These are phyloP conservation scores for Phaenicophaeus curvirostris DNA, from an alignment of 2,797 vertebrate genomes.

Conservation along the genomic window DNA sequence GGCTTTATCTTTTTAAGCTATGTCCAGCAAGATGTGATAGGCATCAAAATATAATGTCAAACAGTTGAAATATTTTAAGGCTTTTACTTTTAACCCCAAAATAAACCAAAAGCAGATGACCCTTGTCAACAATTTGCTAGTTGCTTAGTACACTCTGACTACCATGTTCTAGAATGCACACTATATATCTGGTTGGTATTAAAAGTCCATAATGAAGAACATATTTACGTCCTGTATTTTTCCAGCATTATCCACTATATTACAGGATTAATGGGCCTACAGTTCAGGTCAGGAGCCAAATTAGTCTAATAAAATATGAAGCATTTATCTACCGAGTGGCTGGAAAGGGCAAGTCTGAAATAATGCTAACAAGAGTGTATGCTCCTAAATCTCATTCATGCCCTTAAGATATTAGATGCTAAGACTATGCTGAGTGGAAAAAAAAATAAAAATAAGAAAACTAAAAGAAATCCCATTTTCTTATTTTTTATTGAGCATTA, in stretches of 20 bases:
- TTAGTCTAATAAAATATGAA: constrained; percentile 68
- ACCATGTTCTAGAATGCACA: constrained; percentile 61
- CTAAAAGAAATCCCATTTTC: constrained; percentile 14
- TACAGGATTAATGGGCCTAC: constrained; percentile 65
- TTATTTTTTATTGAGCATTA: constrained; percentile 1
- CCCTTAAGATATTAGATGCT: constrained; percentile 79
- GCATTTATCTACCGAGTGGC: constrained; percentile 49
- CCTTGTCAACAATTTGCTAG: constrained; percentile 70
- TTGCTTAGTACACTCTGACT: constrained; percentile 46
- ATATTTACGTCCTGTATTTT: constrained; percentile 85
- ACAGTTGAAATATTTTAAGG: constrained; percentile 13
- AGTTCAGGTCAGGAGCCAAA: constrained; percentile 66
- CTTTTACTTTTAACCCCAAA: constrained; percentile 31
- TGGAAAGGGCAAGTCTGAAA: constrained; percentile 47
- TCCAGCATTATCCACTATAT: constrained; percentile 61
- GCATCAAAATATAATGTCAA: not conserved
- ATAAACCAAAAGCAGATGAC: constrained; percentile 68
- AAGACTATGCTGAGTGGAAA: constrained; percentile 78
- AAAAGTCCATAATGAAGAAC: constrained; percentile 85
- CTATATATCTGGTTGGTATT: constrained; percentile 69
- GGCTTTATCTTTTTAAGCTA: not conserved
- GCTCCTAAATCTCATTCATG: constrained; percentile 79
- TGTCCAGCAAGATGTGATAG: constrained; percentile 21
- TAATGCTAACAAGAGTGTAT: constrained; percentile 75
- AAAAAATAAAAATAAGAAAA: constrained; percentile 80